Percentiles rank a stretch among this genome's conserved stretches.
Evolutionary conservation across 2,113 vertebrate species (phyloP).

Genomic region (Crotalus helleri): DNA sequence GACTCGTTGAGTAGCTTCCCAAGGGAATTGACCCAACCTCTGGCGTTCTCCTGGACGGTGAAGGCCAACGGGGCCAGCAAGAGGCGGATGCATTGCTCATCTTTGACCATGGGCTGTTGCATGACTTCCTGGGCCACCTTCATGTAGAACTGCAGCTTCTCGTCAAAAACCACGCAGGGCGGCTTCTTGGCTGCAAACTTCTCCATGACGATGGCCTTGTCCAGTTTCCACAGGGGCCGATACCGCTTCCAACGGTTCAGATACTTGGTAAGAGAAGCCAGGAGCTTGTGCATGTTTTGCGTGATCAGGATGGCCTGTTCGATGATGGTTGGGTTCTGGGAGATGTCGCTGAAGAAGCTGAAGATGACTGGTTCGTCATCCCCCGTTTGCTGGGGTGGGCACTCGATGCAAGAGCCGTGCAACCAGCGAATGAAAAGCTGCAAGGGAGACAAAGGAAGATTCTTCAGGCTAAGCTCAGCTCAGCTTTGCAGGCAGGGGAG

Average conservation of each 20-base stretch:
- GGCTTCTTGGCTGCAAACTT: conserved; percentile 82
- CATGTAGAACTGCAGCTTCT: conserved; percentile 82
- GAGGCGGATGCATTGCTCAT: conserved; percentile 79
- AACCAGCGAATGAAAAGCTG: conserved; percentile 92
- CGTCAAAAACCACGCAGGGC: conserved; percentile 78
- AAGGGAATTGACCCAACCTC: conserved; percentile 80
- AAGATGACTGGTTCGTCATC: conserved; percentile 74
- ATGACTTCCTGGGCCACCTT: conserved; percentile 72
- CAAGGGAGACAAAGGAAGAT: conserved; percentile 15
- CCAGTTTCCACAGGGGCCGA: conserved; percentile 81
- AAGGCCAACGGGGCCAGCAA: conserved; percentile 77
- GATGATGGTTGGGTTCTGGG: conserved; percentile 74
- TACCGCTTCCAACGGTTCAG: conserved; percentile 84
- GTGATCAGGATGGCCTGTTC: conserved; percentile 74
- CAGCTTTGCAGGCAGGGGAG: not conserved
- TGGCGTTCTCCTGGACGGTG: conserved; percentile 74
- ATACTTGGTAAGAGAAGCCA: conserved; percentile 71
- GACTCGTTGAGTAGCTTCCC: conserved; percentile 83
- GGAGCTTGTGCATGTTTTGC: conserved; percentile 76
- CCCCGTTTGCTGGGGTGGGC: conserved; percentile 75
- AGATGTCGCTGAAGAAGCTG: conserved; percentile 83
- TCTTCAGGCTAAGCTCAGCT: not conserved
- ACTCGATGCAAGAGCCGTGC: conserved; percentile 85
- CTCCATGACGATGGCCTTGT: conserved; percentile 78
- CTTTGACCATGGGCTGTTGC: conserved; percentile 70